Conservation (phyloP, 1,140 invertebrate species). For the Atopsyche davidsoni region DNA sequence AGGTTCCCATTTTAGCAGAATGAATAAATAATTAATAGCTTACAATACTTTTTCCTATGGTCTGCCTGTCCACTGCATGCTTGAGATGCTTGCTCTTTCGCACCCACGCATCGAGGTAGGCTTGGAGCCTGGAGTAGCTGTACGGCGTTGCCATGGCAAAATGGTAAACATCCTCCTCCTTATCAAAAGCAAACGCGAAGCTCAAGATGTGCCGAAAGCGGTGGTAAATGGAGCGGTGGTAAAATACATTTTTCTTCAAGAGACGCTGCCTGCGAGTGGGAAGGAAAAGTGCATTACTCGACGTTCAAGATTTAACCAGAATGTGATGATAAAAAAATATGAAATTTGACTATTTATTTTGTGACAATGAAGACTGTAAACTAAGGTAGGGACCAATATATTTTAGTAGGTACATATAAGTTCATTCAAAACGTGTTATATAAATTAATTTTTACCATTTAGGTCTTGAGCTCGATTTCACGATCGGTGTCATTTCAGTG, state of each 20-base stretch:
- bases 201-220: slow-evolving; percentile 89
- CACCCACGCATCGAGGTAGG: slow-evolving; percentile 74
- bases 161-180: slow-evolving; percentile 88
- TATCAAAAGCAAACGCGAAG: slow-evolving; percentile 90
- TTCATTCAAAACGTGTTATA: too few species aligned
- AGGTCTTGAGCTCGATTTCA: slow-evolving; percentile 83
- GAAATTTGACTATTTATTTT: too few species aligned
- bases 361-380: too few species aligned
- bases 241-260: slow-evolving; percentile 83
- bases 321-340: too few species aligned
- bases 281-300: too few species aligned
- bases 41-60: slow-evolving; percentile 68
- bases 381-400: too few species aligned
- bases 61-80: slow-evolving; percentile 56
- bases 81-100: slow-evolving; percentile 46
- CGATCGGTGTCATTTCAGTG: slow-evolving; percentile 86
- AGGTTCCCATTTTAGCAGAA: too few species aligned
- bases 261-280: slow-evolving; percentile 84
- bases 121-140: slow-evolving; percentile 84
- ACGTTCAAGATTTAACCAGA: not conserved
- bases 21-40: too few species aligned
- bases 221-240: slow-evolving; percentile 86
- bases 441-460: slow-evolving; percentile 79
- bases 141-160: slow-evolving; percentile 92
- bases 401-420: too few species aligned